A percentile compares a stretch with the other conserved stretches of the same genome.
Evolutionary conservation across 2,797 vertebrate genomes (phyloP).

Genomic region (Loris lydekkerianus): DNA sequence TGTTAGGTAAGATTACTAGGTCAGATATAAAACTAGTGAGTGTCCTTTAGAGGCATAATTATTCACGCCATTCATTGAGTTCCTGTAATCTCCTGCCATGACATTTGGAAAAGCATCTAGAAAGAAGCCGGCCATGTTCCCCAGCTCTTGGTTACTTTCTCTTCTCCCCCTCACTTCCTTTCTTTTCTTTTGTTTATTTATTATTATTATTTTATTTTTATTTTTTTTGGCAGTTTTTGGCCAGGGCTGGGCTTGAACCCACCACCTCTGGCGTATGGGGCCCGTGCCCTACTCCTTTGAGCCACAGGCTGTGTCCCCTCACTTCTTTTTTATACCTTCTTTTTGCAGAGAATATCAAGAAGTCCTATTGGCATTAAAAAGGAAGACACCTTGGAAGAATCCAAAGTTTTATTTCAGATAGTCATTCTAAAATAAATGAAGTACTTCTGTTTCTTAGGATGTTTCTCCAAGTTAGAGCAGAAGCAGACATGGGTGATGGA

Average conservation of each 20-base stretch:
- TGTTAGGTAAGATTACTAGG: no score
- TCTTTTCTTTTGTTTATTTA: no score
- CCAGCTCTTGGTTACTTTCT: neutral
- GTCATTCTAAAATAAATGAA: neutral
- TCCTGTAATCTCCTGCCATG: neutral
- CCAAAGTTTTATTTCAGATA: constrained; percentile 18
- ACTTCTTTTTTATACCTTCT: neutral
- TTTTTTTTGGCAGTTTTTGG: no score
- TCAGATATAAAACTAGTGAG: no score
- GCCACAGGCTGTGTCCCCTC: neutral
- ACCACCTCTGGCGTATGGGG: no score
- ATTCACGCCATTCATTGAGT: neutral
- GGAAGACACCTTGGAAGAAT: neutral
- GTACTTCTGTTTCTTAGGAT: neutral
- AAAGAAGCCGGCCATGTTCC: neutral
- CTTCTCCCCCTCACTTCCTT: neutral
- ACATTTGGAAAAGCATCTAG: neutral
- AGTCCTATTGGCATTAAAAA: neutral
- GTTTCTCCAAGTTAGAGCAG: neutral
- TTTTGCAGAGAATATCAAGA: neutral
- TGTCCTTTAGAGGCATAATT: no score
- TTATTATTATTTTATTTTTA: no score
- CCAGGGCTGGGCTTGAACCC: no score
- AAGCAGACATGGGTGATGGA: neutral
- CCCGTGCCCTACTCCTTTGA: no score